A percentile compares a stretch with the other conserved stretches of the same genome.
phyloP scores from a whole-genome alignment of 1,140 invertebrate genomes.

The Diachasmimorpha longicaudata region DNA sequence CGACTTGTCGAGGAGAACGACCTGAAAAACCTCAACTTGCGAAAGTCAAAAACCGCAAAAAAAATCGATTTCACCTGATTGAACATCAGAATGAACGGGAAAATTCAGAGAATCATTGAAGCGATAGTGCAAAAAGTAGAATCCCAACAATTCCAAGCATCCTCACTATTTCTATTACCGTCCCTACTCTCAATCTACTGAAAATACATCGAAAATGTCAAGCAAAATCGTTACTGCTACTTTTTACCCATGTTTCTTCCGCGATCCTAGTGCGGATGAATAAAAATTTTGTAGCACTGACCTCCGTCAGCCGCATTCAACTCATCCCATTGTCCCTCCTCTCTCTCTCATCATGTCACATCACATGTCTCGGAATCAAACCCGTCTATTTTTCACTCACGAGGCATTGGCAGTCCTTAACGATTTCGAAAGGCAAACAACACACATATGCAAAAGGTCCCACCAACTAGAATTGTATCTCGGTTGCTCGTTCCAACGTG shows the following conservation, averaged over 20 bases:
- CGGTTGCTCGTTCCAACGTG: conserved; percentile 29
- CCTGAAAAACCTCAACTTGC: background rate
- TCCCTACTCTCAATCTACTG: background rate
- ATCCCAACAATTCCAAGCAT: background rate
- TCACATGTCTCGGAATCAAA: conserved; percentile 24
- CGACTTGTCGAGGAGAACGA: background rate
- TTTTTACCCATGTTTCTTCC: background rate
- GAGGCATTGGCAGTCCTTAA: conserved; percentile 53
- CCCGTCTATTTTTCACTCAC: conserved; percentile 58
- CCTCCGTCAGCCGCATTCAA: conserved; percentile 1
- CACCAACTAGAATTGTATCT: conserved; percentile 9
- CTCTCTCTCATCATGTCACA: background rate
- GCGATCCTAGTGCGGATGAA: background rate
- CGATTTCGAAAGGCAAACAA: conserved; percentile 56
- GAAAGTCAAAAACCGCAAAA: background rate
- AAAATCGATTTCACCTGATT: background rate
- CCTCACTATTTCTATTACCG: background rate
- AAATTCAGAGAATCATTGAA: background rate
- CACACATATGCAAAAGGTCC: background rate
- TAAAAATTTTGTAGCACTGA: conserved; percentile 7
- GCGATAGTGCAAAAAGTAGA: background rate
- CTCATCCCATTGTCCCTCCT: background rate
- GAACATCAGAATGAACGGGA: background rate
- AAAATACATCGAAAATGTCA: conserved; percentile 4
- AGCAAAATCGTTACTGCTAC: background rate